Base-by-base conservation (phyloP, 1,140 invertebrate species). In the Musca domestica region DNA sequence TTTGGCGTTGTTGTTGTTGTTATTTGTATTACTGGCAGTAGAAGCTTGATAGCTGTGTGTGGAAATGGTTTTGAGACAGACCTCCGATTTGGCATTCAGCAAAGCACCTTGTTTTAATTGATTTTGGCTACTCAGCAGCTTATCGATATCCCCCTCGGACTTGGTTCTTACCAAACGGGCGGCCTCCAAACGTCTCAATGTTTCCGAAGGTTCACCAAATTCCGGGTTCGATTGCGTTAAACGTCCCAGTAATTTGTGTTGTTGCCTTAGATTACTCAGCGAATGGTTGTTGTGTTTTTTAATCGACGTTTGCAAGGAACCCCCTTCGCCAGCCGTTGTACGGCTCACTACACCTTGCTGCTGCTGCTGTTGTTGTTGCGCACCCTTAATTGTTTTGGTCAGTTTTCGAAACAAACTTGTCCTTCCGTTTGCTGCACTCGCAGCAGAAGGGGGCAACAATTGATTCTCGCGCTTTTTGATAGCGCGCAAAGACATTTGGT, bases 401-500 rank as follows among this genome's bases (percentile, higher is more conserved):
- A 27, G 20, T 46, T 78, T 76, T 63, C 74, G 74, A 17, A 70
- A 75, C 54, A 74, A 66, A 25, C 69, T 67, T 51, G 70, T 22
- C 52, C 52, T n/a, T 6, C 22, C 23, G 34, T 48, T 64, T 64
- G 41, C 20, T n/a, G 5, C 17, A 25, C 49, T 47, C 14, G 54
- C 49, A 41, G 19, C 49, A 54, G 70, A 66, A 52, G 30, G 48
- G 48, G 64, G 68, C 52, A 17, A 71, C 65, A 52, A 17, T 67
- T 48, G 66, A 66, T 71, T 70, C n/a, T 80, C 77, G 54, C 75
- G 76, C 68, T 81, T 81, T 51, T 74, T 77, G 17, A 81, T 72
- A 67, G 78, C 78, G 30, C 78, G 78, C 66, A 80, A 71, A 73
- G 78, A 80, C 78, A 80, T 80, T 73, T 41, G 34, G 34, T 41